phyloP scores from a whole-genome alignment of 2,888 invertebrate genomes.

The Amphipoea lucens region DNA sequence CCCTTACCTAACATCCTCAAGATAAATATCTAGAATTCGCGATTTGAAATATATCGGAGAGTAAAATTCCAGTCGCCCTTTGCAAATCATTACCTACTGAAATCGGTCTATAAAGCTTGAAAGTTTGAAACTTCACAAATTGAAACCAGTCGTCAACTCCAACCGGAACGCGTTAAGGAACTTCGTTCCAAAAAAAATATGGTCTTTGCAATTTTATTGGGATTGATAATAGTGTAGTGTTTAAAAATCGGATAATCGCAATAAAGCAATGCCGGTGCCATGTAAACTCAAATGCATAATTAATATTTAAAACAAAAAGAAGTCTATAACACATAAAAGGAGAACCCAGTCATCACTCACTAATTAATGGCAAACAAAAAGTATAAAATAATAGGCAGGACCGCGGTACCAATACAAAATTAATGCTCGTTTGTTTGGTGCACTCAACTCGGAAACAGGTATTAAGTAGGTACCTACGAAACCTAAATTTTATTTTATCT shows the following conservation, averaged over 20 bases:
- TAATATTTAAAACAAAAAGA: background rate
- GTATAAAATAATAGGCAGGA: background rate
- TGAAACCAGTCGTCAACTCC: background rate
- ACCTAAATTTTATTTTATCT: slow-evolving; percentile 49
- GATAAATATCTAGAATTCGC: background rate
- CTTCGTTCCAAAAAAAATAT: background rate
- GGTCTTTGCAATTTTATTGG: background rate
- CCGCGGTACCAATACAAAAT: background rate
- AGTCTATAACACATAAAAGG: background rate
- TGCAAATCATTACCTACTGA: background rate
- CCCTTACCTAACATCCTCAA: background rate
- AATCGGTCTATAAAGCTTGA: slow-evolving; percentile 26
- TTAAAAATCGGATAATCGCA: background rate
- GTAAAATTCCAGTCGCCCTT: background rate
- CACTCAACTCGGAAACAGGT: background rate
- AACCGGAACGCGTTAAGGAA: background rate
- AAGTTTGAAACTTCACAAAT: background rate
- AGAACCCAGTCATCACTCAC: background rate
- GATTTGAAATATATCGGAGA: background rate
- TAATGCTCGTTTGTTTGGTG: background rate
- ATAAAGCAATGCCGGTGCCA: background rate
- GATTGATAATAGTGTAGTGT: background rate
- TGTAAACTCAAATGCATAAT: background rate
- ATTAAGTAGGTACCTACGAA: background rate
- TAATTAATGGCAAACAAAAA: background rate